Base-by-base conservation (phyloP, 2,888 invertebrate genomes). In the Pelosia muscerda region DNA sequence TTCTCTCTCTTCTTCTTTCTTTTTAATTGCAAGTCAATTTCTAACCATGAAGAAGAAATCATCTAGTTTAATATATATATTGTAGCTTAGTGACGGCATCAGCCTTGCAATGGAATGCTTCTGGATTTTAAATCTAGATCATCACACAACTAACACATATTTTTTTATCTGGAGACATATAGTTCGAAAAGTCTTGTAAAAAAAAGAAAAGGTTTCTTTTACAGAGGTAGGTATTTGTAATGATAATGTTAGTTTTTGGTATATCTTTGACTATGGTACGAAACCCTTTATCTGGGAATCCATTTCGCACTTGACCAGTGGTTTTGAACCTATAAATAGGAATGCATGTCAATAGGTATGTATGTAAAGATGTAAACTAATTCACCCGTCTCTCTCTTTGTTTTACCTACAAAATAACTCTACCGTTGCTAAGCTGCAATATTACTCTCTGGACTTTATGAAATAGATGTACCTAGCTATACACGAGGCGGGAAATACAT, bases 401-500 rank as follows among this genome's bases (percentile, higher is more conserved):
- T 68, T 60, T 59, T 60, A 23, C n/a, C 26, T 60, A 68, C 42
- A 23, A 60, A 68, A 68, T 61, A 71, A 42, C 34, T 62, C 53
- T 38, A 56, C 49, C 13, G 49, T 66, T 68, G 54, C 66, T 64
- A 69, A 72, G 60, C 42, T 58, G 71, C 71, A 77, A 74, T 63
- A 61, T 56, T 38, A 71, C 71, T 66, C 66, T 23, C 38, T 64
- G 53, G 64, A 71, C 77, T 79, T 77, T 79, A 73, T 66, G 64
- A 80, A 75, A 79, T 70, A 66, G 59, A 73, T 70, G 73, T 73
- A n/a, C n/a, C n/a, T n/a, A n/a, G n/a, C n/a, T n/a, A 74, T 71
- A 70, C 68, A 63, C 72, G 61, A 66, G 62, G 56, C 58, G 62
- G 56, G 66, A 70, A 73, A 78, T 73, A 69, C 73, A 66, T 72